phyloP scores from a whole-genome alignment of 2,113 vertebrate genomes.

The Bos javanicus region DNA sequence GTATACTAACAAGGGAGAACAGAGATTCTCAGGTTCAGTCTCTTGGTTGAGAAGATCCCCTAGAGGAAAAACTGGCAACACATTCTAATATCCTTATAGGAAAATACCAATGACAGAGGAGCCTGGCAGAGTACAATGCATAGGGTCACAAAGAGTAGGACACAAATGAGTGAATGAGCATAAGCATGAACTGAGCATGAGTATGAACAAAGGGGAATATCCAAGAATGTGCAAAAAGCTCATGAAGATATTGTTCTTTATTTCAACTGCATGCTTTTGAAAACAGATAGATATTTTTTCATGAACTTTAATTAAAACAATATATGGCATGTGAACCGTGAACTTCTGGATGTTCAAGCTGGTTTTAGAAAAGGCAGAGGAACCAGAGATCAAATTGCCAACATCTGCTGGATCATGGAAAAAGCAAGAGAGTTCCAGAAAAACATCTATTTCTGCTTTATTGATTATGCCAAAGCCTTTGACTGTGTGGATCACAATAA shows the following conservation, averaged over 20 bases:
- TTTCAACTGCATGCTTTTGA: not conserved
- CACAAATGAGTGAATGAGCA: not conserved
- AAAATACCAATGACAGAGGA: not conserved
- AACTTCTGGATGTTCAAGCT: too few species aligned
- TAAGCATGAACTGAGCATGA: not conserved
- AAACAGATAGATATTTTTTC: not conserved
- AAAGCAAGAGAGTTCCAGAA: too few species aligned
- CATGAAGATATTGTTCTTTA: not conserved
- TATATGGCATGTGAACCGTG: not conserved
- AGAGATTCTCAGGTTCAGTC: not conserved
- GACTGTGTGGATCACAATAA: too few species aligned
- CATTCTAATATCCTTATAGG: not conserved
- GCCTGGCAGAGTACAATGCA: not conserved
- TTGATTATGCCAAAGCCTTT: too few species aligned
- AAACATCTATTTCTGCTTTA: too few species aligned
- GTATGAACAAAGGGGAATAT: not conserved
- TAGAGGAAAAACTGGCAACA: not conserved
- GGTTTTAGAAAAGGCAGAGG: too few species aligned
- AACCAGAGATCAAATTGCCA: too few species aligned
- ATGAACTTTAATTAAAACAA: not conserved
- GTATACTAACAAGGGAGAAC: not conserved
- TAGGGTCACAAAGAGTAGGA: not conserved
- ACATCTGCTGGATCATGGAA: too few species aligned
- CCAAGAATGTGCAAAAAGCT: not conserved
- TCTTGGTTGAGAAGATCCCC: not conserved